Percentiles rank a stretch among this genome's conserved stretches.
Evolutionary conservation across 2,888 invertebrate genomes (phyloP).

Genomic region (Lepidocyrtoides sp.): DNA sequence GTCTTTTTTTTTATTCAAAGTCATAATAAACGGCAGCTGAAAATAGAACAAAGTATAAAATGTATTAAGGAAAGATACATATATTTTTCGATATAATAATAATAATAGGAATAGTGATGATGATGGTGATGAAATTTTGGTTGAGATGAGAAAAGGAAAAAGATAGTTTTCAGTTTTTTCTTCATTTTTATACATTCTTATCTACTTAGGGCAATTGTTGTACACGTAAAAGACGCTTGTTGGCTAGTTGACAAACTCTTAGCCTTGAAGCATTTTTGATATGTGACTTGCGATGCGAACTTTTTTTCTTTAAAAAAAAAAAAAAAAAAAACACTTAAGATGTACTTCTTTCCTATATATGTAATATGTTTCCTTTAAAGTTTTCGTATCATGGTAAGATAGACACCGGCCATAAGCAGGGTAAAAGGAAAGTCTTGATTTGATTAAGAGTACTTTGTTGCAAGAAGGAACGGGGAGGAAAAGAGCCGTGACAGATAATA

Average conservation of each 20-base stretch:
- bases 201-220: constrained; percentile 43
- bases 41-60: constrained; percentile 12
- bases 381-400: neutral
- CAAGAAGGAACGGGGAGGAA: neutral
- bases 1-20: constrained; percentile 59
- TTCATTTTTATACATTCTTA: neutral
- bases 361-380: neutral
- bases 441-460: neutral
- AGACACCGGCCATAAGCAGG: neutral
- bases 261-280: constrained; percentile 71
- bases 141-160: constrained; percentile 21
- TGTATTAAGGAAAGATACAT: constrained; percentile 3
- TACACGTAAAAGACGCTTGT: constrained; percentile 62
- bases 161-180: constrained; percentile 54
- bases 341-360: constrained; percentile 7
- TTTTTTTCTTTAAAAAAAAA: neutral
- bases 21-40: constrained; percentile 23
- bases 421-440: too few relatives aligned
- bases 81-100: constrained; percentile 40
- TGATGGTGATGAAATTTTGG: constrained; percentile 64
- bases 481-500: constrained; percentile 58
- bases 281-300: constrained; percentile 30
- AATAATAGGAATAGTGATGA: constrained; percentile 42
- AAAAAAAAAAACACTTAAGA: constrained; percentile 23
- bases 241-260: constrained; percentile 73